A percentile compares a stretch with the other conserved stretches of the same genome.
phyloP scores from a whole-genome alignment of 2,113 vertebrate species.

The Rhagologus leucostigma region DNA sequence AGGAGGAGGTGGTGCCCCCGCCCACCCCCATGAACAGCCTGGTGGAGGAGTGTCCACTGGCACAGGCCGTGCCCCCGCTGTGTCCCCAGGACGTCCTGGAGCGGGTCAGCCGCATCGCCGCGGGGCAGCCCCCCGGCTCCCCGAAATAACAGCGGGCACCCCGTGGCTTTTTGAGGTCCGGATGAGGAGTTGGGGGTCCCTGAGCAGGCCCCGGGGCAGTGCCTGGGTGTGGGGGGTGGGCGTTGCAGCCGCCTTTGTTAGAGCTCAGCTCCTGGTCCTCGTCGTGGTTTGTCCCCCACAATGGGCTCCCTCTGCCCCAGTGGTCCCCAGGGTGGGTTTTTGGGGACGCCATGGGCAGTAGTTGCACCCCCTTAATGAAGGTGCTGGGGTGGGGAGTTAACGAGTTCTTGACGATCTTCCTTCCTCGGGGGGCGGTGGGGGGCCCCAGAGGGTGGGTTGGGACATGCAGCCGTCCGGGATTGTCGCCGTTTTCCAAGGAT shows the following conservation, averaged over 20 bases:
- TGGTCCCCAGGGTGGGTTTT: neutral
- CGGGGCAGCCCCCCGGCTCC: neutral
- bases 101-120: conserved; percentile 76
- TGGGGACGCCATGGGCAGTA: accelerated
- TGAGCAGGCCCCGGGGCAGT: accelerated
- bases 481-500: neutral
- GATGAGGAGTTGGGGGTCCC: neutral
- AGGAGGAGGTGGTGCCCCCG: conserved; percentile 78
- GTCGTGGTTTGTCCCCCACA: accelerated
- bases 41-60: conserved; percentile 91
- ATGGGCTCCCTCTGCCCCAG: accelerated
- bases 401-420: accelerated
- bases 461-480: accelerated
- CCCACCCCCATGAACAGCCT: conserved; percentile 96
- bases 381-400: neutral
- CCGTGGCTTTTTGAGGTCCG: accelerated
- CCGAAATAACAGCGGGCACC: neutral
- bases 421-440: neutral
- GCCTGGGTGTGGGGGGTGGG: neutral
- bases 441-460: accelerated
- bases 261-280: neutral
- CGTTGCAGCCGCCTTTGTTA: accelerated
- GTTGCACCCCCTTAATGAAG: neutral
- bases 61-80: conserved; percentile 79
- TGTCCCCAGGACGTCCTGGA: conserved; percentile 82